Percentiles rank a stretch among this genome's conserved stretches.
Conservation (phyloP, 1,140 invertebrate species). For the Diachasmimorpha longicaudata region DNA sequence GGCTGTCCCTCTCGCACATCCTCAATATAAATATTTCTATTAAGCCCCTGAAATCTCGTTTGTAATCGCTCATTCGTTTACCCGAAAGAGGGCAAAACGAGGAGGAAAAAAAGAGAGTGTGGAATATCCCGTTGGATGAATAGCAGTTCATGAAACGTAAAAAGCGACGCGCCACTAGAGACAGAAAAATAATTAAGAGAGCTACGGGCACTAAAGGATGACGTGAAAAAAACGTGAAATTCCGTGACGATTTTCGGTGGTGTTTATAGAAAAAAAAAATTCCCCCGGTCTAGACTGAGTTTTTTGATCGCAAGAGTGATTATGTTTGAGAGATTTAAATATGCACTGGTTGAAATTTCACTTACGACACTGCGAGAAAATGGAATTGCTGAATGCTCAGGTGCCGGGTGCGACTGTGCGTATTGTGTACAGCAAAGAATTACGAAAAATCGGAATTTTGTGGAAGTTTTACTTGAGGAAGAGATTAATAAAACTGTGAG, state of each 20-base stretch:
- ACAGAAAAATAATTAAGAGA: conserved; percentile 7
- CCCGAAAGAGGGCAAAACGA: neutral
- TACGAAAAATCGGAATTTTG: neutral
- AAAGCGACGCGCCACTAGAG: conserved; percentile 4
- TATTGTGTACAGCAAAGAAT: neutral
- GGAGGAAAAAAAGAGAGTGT: neutral
- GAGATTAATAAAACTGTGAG: neutral
- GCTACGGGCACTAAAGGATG: neutral
- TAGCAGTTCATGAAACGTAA: conserved; percentile 1
- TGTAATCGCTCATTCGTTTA: neutral
- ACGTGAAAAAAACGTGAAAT: neutral
- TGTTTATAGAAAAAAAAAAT: neutral
- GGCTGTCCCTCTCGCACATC: too few species aligned
- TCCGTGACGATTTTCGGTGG: neutral
- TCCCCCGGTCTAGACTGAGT: neutral
- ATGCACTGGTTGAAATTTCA: neutral
- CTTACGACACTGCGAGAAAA: neutral
- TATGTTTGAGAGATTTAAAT: neutral
- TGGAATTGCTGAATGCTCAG: neutral
- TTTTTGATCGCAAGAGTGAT: conserved; percentile 4
- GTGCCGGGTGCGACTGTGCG: too few species aligned
- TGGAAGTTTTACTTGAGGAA: neutral
- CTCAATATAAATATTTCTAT: neutral
- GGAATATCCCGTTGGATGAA: neutral
- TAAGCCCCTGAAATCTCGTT: neutral